Percentiles rank a stretch among this genome's conserved stretches.
Evolutionary conservation across 2,113 vertebrate genomes (phyloP).

Genomic region (Mugil cephalus): DNA sequence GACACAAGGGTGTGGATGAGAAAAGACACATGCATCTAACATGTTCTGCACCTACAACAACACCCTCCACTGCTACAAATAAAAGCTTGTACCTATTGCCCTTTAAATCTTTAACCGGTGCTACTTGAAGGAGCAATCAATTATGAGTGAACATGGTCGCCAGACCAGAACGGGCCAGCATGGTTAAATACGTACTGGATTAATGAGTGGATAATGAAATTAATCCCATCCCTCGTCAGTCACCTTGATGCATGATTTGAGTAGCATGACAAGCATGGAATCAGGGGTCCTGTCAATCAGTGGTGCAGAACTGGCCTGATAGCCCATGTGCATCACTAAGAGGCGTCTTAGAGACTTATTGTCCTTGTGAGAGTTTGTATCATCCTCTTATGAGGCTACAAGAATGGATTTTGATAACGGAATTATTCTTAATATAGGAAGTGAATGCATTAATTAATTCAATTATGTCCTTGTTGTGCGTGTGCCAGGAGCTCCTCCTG

Average conservation of each 20-base stretch:
- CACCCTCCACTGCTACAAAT: constrained; percentile 1
- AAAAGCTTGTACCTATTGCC: constrained; percentile 29
- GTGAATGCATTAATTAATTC: constrained; percentile 61
- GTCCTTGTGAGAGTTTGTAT: constrained; percentile 59
- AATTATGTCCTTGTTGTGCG: constrained; percentile 49
- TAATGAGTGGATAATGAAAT: constrained; percentile 70
- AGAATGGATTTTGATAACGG: constrained; percentile 68
- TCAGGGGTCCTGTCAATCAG: constrained; percentile 62
- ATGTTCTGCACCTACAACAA: constrained; percentile 19
- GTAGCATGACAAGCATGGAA: constrained; percentile 20
- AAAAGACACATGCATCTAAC: constrained; percentile 16
- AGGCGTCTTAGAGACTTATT: constrained; percentile 28
- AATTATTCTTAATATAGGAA: constrained; percentile 57
- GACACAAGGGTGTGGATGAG: constrained; percentile 30
- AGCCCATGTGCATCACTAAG: background rate
- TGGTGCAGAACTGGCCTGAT: background rate
- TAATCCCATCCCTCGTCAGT: constrained; percentile 59
- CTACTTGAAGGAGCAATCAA: constrained; percentile 52
- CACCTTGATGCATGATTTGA: constrained; percentile 74
- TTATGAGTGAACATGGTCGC: constrained; percentile 46
- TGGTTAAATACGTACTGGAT: constrained; percentile 58
- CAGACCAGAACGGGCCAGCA: constrained; percentile 51
- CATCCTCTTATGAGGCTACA: constrained; percentile 45
- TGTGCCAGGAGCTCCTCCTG: constrained; percentile 42
- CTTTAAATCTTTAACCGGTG: constrained; percentile 61